Percentiles rank a stretch among this genome's conserved stretches.
phyloP scores from a whole-genome alignment of 2,888 invertebrate genomes.

The Tortrix viridana region DNA sequence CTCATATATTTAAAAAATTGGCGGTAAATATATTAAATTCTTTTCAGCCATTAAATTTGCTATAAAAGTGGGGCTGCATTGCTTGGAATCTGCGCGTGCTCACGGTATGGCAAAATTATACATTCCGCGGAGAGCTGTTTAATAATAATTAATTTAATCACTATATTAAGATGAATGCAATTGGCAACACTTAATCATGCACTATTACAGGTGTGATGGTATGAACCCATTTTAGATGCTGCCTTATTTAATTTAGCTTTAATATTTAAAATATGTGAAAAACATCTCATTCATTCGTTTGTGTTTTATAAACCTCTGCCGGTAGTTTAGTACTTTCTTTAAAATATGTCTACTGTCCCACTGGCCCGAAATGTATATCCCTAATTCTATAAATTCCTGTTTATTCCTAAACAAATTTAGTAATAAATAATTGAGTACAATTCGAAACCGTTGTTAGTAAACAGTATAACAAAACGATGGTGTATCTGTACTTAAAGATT shows the following conservation, averaged over 20 bases:
- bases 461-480: too few relatives aligned
- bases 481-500: too few relatives aligned
- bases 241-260: background rate
- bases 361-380: too few relatives aligned
- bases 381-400: too few relatives aligned
- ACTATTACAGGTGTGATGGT: constrained; percentile 4
- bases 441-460: too few relatives aligned
- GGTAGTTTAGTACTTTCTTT: too few relatives aligned
- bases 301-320: too few relatives aligned
- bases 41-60: constrained; percentile 37
- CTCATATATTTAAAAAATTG: constrained; percentile 8
- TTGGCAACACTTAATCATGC: constrained; percentile 10
- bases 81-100: constrained; percentile 16
- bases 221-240: constrained; percentile 1
- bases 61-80: constrained; percentile 36
- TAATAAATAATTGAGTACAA: too few relatives aligned
- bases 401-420: too few relatives aligned
- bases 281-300: too few relatives aligned
- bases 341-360: too few relatives aligned
- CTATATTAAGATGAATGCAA: constrained; percentile 25
- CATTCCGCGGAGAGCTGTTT: constrained; percentile 18
- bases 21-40: constrained; percentile 38
- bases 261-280: background rate
- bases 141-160: constrained; percentile 26
- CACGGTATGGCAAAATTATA: constrained; percentile 11